Percentiles rank a stretch among this genome's conserved stretches.
These are phyloP conservation scores for Cacatua alba DNA, from an alignment of 2,113 vertebrate genomes.

Conservation along the genomic window DNA sequence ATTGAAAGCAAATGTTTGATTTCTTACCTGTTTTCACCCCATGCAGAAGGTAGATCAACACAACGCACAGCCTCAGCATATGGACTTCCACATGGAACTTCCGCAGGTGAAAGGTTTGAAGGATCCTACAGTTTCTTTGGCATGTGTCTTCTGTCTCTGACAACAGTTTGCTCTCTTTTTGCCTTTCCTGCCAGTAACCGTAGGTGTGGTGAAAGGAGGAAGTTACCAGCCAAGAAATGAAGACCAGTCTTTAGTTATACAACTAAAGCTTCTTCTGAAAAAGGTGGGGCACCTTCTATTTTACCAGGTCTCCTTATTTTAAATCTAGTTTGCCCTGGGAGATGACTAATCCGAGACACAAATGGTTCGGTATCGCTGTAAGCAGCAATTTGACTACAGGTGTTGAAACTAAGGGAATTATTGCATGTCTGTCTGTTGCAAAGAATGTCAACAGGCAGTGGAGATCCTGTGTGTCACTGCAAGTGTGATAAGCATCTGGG, in stretches of 20 bases:
- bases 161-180: neutral
- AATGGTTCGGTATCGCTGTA: constrained; percentile 17
- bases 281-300: constrained; percentile 46
- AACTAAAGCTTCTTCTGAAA: constrained; percentile 48
- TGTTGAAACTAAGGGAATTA: constrained; percentile 61
- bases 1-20: neutral
- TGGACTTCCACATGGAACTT: constrained; percentile 3
- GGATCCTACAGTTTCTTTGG: neutral
- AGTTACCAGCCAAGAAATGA: constrained; percentile 31
- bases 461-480: neutral
- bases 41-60: constrained; percentile 49
- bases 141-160: neutral
- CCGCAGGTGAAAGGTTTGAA: neutral
- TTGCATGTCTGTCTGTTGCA: neutral
- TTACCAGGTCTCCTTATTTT: neutral
- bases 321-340: constrained; percentile 40
- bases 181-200: neutral
- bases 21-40: constrained; percentile 70
- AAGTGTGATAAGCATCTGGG: constrained; percentile 16
- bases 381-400: constrained; percentile 9
- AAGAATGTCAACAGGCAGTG: neutral
- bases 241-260: neutral
- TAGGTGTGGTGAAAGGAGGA: constrained; percentile 70
- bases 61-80: constrained; percentile 58
- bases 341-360: constrained; percentile 55